phyloP scores from a whole-genome alignment of 2,888 invertebrate genomes.

The Rhagium mordax region DNA sequence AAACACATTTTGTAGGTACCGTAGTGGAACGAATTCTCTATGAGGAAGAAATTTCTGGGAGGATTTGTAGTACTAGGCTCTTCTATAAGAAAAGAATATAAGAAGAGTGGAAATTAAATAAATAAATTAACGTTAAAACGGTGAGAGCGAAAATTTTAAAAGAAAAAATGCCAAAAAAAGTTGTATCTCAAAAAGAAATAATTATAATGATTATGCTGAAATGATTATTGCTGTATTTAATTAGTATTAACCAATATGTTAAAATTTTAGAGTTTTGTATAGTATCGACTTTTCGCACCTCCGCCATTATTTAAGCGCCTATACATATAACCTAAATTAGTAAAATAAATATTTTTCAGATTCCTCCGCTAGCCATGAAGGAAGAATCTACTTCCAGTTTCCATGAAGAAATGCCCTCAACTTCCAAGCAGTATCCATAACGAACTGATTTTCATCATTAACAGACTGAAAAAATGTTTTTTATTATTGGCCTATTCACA shows the following conservation, averaged over 20 bases:
- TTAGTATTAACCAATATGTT: not conserved
- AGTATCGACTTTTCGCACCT: not conserved
- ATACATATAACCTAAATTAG: not conserved
- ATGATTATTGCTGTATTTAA: conserved; percentile 10
- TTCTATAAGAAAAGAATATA: no score
- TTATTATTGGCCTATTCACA: conserved; percentile 45
- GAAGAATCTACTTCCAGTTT: conserved; percentile 68
- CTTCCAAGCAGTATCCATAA: conserved; percentile 68
- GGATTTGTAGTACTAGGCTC: no score
- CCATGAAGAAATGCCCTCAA: conserved; percentile 68
- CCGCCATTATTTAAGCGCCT: not conserved
- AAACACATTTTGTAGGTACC: no score
- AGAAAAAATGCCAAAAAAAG: not conserved
- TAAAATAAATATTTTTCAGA: conserved; percentile 58
- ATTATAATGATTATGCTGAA: conserved; percentile 1
- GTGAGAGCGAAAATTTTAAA: no score
- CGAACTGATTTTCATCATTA: conserved; percentile 38
- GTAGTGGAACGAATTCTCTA: no score
- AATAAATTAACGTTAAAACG: no score
- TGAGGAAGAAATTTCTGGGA: no score
- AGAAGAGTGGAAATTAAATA: no score
- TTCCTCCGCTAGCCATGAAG: conserved; percentile 68
- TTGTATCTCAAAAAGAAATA: not conserved
- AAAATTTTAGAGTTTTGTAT: not conserved
- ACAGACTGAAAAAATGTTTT: conserved; percentile 46